Percentiles rank a stretch among this genome's conserved stretches.
Conservation (phyloP, 2,113 vertebrate genomes). For the Notothenia coriiceps region DNA sequence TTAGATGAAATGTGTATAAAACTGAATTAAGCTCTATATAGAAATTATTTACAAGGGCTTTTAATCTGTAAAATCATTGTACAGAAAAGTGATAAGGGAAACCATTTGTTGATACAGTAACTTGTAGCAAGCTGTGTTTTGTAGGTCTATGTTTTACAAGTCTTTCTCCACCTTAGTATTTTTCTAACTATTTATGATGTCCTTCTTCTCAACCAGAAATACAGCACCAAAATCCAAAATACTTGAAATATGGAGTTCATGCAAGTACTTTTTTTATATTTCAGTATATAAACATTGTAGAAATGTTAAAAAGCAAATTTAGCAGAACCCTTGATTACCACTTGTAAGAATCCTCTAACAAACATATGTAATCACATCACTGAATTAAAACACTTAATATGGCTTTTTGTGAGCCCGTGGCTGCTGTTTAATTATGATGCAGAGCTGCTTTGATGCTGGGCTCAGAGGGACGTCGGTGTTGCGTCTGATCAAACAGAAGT, state of each 20-base stretch:
- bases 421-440: conserved; percentile 38
- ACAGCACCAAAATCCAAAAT: too few species aligned
- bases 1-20: neutral
- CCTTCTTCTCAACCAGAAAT: too few species aligned
- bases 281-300: neutral
- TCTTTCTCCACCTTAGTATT: neutral
- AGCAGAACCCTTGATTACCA: conserved; percentile 28
- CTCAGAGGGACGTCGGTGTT: conserved; percentile 23
- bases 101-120: conserved; percentile 5
- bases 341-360: conserved; percentile 4
- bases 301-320: conserved; percentile 16
- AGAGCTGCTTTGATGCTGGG: conserved; percentile 25
- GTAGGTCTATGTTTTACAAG: neutral
- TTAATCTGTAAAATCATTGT: conserved; percentile 12
- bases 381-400: conserved; percentile 35
- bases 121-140: conserved; percentile 3
- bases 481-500: conserved; percentile 33
- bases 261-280: too few species aligned
- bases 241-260: too few species aligned
- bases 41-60: neutral
- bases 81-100: neutral
- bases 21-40: neutral
- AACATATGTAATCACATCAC: conserved; percentile 54
- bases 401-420: conserved; percentile 27
- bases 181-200: conserved; percentile 6